These are phyloP conservation scores for Gastracanthus pulcherrimus DNA, from an alignment of 2,888 invertebrate species.

Conservation along the genomic window DNA sequence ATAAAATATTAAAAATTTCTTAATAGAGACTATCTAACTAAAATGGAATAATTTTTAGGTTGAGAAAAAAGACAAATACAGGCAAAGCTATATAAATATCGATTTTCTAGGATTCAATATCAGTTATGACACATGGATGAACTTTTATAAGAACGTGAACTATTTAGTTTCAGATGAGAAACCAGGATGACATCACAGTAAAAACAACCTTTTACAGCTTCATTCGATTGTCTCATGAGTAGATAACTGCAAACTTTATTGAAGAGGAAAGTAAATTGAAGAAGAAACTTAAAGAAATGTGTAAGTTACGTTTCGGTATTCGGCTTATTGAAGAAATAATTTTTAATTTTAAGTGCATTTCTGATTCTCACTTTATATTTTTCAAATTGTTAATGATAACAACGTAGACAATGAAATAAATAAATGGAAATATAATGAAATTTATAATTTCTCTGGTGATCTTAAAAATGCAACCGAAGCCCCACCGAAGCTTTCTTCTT, in stretches of 20 bases:
- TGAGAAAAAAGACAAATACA: neutral
- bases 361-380: too few relatives aligned
- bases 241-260: neutral
- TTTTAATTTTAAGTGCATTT: too few relatives aligned
- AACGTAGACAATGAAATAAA: too few relatives aligned
- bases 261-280: neutral
- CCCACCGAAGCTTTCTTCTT: too few relatives aligned
- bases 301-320: neutral
- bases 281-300: neutral
- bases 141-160: neutral
- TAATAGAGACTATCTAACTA: neutral
- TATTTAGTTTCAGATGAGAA: conserved; percentile 10
- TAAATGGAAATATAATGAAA: too few relatives aligned
- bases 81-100: neutral
- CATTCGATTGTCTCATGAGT: neutral
- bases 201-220: neutral
- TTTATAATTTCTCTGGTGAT: too few relatives aligned
- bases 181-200: too few relatives aligned
- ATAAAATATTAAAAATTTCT: neutral
- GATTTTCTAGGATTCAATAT: neutral
- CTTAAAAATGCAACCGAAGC: too few relatives aligned
- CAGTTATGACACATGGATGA: neutral
- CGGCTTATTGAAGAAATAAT: neutral
- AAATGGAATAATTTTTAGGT: too few relatives aligned
- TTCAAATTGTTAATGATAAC: too few relatives aligned